phyloP scores from a whole-genome alignment of 1,140 invertebrate species.

The Babylonia areolata region DNA sequence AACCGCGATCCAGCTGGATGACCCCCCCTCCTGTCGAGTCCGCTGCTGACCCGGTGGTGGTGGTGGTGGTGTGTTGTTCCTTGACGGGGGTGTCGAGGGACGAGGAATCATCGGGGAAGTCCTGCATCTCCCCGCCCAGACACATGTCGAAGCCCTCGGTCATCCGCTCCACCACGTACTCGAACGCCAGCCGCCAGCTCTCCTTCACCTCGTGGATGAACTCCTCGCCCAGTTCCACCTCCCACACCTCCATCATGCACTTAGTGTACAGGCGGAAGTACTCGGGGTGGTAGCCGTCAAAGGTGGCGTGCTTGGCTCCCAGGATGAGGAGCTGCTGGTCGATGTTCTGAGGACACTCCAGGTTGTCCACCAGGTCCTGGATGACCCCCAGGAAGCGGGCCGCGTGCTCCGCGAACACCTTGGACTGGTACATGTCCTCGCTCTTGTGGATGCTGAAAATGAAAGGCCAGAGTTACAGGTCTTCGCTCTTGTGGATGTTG shows the following conservation, averaged over 20 bases:
- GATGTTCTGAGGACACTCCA: constrained; percentile 52
- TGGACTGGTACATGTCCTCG: constrained; percentile 45
- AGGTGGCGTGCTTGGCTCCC: constrained; percentile 61
- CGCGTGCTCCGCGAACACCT: constrained; percentile 55
- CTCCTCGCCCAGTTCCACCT: constrained; percentile 60
- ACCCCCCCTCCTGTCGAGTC: too few relatives aligned
- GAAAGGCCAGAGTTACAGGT: too few relatives aligned
- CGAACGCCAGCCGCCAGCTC: constrained; percentile 54
- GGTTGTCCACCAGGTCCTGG: constrained; percentile 56
- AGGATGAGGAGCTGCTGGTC: constrained; percentile 56
- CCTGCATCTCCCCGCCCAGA: constrained; percentile 42
- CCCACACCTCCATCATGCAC: constrained; percentile 62
- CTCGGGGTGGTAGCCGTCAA: constrained; percentile 55
- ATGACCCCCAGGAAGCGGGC: constrained; percentile 60
- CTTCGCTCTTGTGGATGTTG: too few relatives aligned
- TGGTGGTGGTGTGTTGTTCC: too few relatives aligned
- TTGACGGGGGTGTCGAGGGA: neutral
- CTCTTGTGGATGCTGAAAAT: constrained; percentile 37
- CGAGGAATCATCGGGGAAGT: constrained; percentile 2
- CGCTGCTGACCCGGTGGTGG: too few relatives aligned
- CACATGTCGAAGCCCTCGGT: constrained; percentile 59
- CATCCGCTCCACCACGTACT: constrained; percentile 57
- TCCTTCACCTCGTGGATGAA: constrained; percentile 61
- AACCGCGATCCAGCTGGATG: too few relatives aligned
- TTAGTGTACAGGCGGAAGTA: constrained; percentile 62